Evolutionary conservation across 92 coral and sea anemone species (phyloP).

Genomic region (Muricea muricata): DNA sequence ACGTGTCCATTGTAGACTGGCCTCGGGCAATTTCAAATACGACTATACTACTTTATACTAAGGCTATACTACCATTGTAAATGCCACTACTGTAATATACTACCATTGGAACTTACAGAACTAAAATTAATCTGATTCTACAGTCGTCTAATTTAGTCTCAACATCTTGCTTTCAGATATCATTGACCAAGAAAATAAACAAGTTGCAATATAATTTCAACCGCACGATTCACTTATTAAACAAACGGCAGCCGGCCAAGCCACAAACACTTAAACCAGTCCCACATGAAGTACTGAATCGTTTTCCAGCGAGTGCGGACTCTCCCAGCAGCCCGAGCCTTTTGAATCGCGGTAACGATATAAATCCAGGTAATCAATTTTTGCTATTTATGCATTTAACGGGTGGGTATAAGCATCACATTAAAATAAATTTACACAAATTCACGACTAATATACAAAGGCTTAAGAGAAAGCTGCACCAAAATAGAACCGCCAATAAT

Average conservation of each 20-base stretch:
- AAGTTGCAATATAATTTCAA: constrained; percentile 37
- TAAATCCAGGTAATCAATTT: not conserved
- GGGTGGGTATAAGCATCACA: too few species aligned
- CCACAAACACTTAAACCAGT: constrained; percentile 28
- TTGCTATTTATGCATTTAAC: not conserved
- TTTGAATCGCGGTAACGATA: not conserved
- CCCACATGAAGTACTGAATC: constrained; percentile 4
- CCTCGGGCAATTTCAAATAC: too few species aligned
- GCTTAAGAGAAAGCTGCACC: too few species aligned
- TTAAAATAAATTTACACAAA: too few species aligned
- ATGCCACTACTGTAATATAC: too few species aligned
- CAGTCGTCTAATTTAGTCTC: not conserved
- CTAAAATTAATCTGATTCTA: not conserved
- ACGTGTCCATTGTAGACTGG: too few species aligned
- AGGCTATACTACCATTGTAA: too few species aligned
- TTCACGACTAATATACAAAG: too few species aligned
- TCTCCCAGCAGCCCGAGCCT: not conserved
- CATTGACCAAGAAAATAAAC: constrained; percentile 13
- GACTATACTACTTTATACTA: too few species aligned
- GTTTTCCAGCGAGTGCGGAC: constrained; percentile 12
- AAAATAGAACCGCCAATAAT: too few species aligned
- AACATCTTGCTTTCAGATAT: not conserved
- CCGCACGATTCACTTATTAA: constrained; percentile 16
- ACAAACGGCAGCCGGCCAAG: constrained; percentile 10
- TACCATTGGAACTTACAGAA: too few species aligned